Evolutionary conservation across 1,140 invertebrate genomes (phyloP), one percentile per base, ranked within the genome.

Genomic region (Eumeta japonica): DNA sequence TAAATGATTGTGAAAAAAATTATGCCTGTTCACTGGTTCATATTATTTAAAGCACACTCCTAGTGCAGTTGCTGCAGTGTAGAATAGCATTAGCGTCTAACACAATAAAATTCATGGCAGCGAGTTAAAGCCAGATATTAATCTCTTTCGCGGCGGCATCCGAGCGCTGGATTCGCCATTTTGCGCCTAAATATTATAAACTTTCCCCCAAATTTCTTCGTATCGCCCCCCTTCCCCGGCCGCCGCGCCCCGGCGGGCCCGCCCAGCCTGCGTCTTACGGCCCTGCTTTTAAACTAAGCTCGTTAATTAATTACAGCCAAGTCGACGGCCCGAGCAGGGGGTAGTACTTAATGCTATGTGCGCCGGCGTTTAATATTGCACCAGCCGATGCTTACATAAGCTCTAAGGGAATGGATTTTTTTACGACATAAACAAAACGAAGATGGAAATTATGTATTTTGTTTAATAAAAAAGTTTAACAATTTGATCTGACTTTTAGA

Each of bases 161-260:
- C 58, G 59, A 67, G 58, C 65, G 61, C 61, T 62, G 70, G 70
- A 74, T 74, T 74, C 70, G 70, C 70, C 70, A 72, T 74, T 74
- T 74, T 70, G 70, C 70, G 70, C 70, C 70, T 70, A 74, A 74
- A 74, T 74, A 74, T 74, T 66, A 74, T 74, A 74, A 74, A 74
- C 66, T 71, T 74, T 71, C 70, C 65, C 68, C 66, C 65, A 52
- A 67, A 74, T 67, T 74, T 74, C 60, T 64, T 73, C 52, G 41
- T 46, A 47, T 18, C 16, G 48, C 49, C 62, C 56, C 62, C 62
- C 50, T 42, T 47, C 48, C 45, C 43, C 56, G 57, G 48, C 57
- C 56, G 58, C 5, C 49, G 41, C 54, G 43, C 52, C 42, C 43
- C 41, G 45, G 31, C 42, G 44, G 44, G 43, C 41, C 56, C 59